Base-by-base conservation (phyloP, 2,113 vertebrate species). In the Hippocampus abdominalis region DNA sequence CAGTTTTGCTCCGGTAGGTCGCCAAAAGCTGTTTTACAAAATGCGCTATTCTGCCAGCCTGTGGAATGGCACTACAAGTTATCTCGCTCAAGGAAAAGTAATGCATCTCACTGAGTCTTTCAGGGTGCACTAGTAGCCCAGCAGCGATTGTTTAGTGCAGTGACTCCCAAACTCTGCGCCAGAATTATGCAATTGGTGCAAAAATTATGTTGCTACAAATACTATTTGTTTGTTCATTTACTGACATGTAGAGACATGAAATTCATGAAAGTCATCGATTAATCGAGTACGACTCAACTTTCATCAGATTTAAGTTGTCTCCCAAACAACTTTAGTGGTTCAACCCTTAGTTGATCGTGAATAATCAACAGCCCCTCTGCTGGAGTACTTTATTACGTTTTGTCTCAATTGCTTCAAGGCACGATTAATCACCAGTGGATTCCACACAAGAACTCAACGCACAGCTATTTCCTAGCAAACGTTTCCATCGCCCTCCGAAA, bases 21-120 rank as follows among this genome's bases (percentile, higher is more conserved):
- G 80, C 86, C 87, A 83, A 68, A 15, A 83, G 83, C 81, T 72
- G 77, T 80, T 85, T 82, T 79, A 81, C 80, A 73, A 72, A 56
- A 54, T 46, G 1, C 70, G 16, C 18, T 39, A 61, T 39, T 36
- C 20, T 61, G 27, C 18, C 18, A 36, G 29, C 63, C 42, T 44
- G 62, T 64, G 40, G n/a, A 23, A 64, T 25, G 8, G 2, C n/a
- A 64, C 62, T 42, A 64, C 62, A 60, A 27, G 57, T 32, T 60
- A 18, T 7, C 1, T 32, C 15, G 13, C 27, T 18, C 57, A 32
- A 16, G 57, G 15, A 59, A 60, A 60, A 18, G 27, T 27, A 60
- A 29, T 59, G 56, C 13, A 59, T 29, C 32, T 59, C 13, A 27
- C 25, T 16, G 56, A 59, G 25, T 59, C 13, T 15, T 29, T 60